phyloP scores from a whole-genome alignment of 2,113 vertebrate genomes.

The Anguilla japonica region DNA sequence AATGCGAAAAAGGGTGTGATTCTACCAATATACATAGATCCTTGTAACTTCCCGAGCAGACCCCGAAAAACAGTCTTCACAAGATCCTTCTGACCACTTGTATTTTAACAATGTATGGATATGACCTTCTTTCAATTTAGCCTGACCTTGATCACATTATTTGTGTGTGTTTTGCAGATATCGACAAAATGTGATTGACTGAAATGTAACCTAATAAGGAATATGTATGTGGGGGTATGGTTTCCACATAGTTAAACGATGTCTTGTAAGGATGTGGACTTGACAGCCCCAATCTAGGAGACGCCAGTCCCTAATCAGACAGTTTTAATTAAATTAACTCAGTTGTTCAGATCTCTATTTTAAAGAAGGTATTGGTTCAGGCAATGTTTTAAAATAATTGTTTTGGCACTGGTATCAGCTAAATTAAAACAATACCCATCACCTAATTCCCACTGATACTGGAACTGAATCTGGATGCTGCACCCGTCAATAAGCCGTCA shows the following conservation, averaged over 20 bases:
- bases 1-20: too few species aligned
- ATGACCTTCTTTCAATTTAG: constrained; percentile 37
- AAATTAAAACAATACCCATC: too few species aligned
- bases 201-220: background rate
- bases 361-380: too few species aligned
- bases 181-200: background rate
- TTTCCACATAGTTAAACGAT: background rate
- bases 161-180: constrained; percentile 47
- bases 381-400: too few species aligned
- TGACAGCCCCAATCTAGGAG: background rate
- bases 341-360: background rate
- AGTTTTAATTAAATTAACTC: background rate
- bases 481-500: background rate
- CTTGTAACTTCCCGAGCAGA: background rate
- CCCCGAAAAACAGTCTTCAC: too few species aligned
- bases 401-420: too few species aligned
- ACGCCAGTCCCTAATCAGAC: background rate
- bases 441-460: background rate
- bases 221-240: background rate
- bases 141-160: constrained; percentile 46
- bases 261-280: background rate
- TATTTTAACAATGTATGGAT: too few species aligned
- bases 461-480: background rate
- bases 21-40: too few species aligned
- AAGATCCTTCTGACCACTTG: background rate